Base-by-base conservation (phyloP, 2,888 invertebrate species). In the Drosophila emarginata region DNA sequence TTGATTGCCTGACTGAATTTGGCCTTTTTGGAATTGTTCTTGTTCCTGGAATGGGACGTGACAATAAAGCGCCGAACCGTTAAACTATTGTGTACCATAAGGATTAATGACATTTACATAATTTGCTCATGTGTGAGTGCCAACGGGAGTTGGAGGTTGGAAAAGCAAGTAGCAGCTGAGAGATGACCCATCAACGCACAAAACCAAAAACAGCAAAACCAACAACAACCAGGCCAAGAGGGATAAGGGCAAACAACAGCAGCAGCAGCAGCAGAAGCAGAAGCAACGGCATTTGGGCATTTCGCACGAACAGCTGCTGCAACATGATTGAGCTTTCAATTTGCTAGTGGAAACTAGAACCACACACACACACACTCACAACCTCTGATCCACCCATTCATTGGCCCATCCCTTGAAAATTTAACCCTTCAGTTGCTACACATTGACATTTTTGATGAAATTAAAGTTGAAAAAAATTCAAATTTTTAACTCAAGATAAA, bases 81-180 rank as follows among this genome's bases (percentile, higher is more conserved):
- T 88, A 84, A 89, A 87, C 89, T 89, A 89, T 89, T 87, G 88
- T 88, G 83, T 79, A 87, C 81, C 76, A 80, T 81, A 86, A 80
- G 87, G 87, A 87, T 89, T 87, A 87, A 87, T 89, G 88, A 74
- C 88, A 87, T 89, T 87, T 87, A 88, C 87, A 89, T 89, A 89
- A 87, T 87, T 87, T 80, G 79, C 72, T 69, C 81, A 78, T 74
- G 73, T 60, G 60, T 60, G 67, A 40, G 60, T 40, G 60, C 23
- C 12, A 21, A 15, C 21, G 32, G 39, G 45, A 54, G 65, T 68
- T 53, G 54, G 74, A 23, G 61, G 54, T 14, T 15, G 40, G 15
- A 21, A 18, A 12, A 15, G 15, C 21, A 45, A 21, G 45, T 9
- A 32, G 32, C 32, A 32, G 32, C 32, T 32, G 45, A 45, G 39